These are phyloP conservation scores for Gandaritis pyraliata DNA, from an alignment of 2,888 invertebrate genomes.

Conservation along the genomic window DNA sequence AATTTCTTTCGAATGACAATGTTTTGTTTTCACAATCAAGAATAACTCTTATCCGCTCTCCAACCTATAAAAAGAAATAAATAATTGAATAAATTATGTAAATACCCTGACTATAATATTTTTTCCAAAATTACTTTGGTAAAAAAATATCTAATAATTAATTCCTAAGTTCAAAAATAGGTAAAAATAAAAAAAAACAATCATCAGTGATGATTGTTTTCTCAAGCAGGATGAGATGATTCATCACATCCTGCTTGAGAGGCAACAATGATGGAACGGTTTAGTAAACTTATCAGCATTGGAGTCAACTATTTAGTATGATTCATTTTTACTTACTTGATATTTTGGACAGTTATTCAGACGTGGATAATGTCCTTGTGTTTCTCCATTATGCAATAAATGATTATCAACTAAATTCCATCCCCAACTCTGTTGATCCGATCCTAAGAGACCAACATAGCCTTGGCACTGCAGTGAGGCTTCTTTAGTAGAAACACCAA, in stretches of 20 bases:
- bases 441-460: constrained; percentile 96
- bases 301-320: too few relatives aligned
- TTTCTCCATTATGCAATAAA: constrained; percentile 97
- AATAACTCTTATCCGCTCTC: constrained; percentile 98
- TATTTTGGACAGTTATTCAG: constrained; percentile 98
- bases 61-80: constrained; percentile 86
- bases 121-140: too few relatives aligned
- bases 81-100: neutral
- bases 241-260: too few relatives aligned
- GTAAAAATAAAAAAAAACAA: too few relatives aligned
- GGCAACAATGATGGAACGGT: too few relatives aligned
- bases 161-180: too few relatives aligned
- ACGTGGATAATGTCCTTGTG: constrained; percentile 96
- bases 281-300: too few relatives aligned
- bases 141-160: too few relatives aligned
- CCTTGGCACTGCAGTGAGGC: constrained; percentile 97
- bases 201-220: too few relatives aligned
- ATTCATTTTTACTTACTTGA: constrained; percentile 86
- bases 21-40: constrained; percentile 99
- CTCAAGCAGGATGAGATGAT: too few relatives aligned
- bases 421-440: constrained; percentile 99
- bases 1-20: constrained; percentile 98
- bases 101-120: too few relatives aligned
- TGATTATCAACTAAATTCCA: constrained; percentile 99
- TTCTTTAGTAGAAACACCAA: constrained; percentile 97